Base-by-base conservation (phyloP, 2,888 invertebrate species). In the Physocephala rufipes region DNA sequence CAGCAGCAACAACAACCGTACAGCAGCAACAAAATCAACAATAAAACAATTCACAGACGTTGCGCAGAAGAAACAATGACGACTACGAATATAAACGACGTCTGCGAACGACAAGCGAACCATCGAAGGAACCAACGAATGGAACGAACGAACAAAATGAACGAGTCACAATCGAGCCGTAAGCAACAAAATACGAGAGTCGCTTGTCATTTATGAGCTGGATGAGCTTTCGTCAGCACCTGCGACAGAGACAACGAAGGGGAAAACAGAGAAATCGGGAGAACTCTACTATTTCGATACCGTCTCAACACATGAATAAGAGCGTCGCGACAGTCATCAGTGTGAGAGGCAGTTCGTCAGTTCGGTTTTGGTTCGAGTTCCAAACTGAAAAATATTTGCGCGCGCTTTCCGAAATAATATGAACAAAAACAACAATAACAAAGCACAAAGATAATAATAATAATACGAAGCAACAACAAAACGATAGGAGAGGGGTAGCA, bases 171-270 rank as follows among this genome's bases (percentile, higher is more conserved):
- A 47, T 45, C 68, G 51, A 61, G 68, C 62, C 53, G 63, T 67
- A 71, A 67, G 67, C 73, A 74, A 73, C 72, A 74, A 53, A 74
- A 59, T 68, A 72, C 70, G 75, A 72, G 73, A 78, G 78, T 77
- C 79, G 78, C 78, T 80, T 80, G 81, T 80, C 78, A 79, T 78
- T 78, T 79, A 76, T 78, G 77, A 77, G 78, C 77, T 79, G 74
- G 75, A 68, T 77, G 76, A 76, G 77, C 75, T 78, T 76, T 77
- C 71, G 74, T 71, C 74, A 75, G 73, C 76, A 76, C 75, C 74
- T 73, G 71, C 36, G 16, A 19, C 49, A 1, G 43, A 36, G 19
- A 43, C 36, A 36, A 9, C 36, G 9, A 9, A 36, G 9, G 36
- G 5, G 9, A 9, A 36, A 36, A 9, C 36, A 36, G 36, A 36